Conservation (phyloP, 2,113 vertebrate genomes). For the Hucho hucho region DNA sequence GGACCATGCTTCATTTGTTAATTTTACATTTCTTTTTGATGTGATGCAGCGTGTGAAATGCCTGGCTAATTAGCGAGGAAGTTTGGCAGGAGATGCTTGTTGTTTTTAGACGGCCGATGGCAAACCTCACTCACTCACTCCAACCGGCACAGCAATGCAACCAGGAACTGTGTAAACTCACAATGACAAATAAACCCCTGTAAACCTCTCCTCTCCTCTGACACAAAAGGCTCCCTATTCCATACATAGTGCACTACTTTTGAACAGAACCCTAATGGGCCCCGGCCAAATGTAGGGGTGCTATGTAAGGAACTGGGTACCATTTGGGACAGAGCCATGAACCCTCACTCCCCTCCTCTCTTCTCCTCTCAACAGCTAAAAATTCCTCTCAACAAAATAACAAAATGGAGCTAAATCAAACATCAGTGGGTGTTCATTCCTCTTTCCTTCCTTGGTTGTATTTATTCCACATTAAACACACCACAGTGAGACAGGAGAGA, state of each 20-base stretch:
- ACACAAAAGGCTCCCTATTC: not conserved
- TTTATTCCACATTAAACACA: conserved; percentile 44
- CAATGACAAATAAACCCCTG: conserved; percentile 54
- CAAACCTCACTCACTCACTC: conserved; percentile 61
- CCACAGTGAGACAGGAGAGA: conserved; percentile 7
- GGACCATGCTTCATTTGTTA: conserved; percentile 53
- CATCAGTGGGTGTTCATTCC: conserved; percentile 40
- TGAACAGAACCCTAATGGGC: too few species aligned
- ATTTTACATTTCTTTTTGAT: conserved; percentile 68
- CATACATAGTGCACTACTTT: not conserved
- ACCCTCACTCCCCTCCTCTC: not conserved
- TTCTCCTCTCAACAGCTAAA: conserved; percentile 22
- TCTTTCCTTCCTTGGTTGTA: conserved; percentile 31
- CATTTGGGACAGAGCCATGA: too few species aligned
- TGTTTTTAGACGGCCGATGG: conserved; percentile 68
- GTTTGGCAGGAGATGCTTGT: conserved; percentile 65
- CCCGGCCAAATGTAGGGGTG: too few species aligned
- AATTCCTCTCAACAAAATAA: conserved; percentile 48
- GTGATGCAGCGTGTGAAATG: conserved; percentile 72
- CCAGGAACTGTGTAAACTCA: conserved; percentile 61
- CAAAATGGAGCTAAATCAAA: conserved; percentile 42
- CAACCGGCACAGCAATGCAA: conserved; percentile 19
- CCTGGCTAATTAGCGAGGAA: conserved; percentile 72
- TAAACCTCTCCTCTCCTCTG: not conserved
- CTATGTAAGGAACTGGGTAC: too few species aligned